Evolutionary conservation across 2,113 vertebrate species (phyloP).

Genomic region (Sprattus sprattus): DNA sequence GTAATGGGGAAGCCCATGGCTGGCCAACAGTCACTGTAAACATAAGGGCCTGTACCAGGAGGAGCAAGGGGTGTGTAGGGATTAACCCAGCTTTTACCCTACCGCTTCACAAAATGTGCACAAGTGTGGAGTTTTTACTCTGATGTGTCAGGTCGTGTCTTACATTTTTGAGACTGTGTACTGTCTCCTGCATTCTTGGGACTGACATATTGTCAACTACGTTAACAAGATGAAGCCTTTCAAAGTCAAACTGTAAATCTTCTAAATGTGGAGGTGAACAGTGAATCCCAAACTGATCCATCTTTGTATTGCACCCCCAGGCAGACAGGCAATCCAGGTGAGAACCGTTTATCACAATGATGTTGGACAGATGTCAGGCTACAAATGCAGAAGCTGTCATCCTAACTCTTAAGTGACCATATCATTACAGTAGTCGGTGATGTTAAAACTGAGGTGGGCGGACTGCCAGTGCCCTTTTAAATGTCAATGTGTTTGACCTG

Average conservation of each 20-base stretch:
- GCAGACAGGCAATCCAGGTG: not conserved
- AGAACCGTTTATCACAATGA: not conserved
- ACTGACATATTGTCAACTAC: not conserved
- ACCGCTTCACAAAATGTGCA: not conserved
- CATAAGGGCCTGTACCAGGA: not conserved
- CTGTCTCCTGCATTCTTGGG: not conserved
- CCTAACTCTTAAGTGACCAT: not conserved
- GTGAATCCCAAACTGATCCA: not conserved
- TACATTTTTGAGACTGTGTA: not conserved
- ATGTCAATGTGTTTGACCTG: not conserved
- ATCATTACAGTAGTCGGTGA: not conserved
- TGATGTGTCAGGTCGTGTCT: not conserved
- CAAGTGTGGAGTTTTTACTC: not conserved
- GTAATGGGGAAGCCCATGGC: constrained; percentile 22
- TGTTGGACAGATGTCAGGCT: not conserved
- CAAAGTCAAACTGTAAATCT: not conserved
- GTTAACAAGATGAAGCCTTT: not conserved
- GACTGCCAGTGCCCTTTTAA: not conserved
- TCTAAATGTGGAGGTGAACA: not conserved
- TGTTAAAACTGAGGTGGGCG: not conserved
- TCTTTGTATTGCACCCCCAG: not conserved
- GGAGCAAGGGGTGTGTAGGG: not conserved
- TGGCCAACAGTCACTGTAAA: constrained; percentile 13
- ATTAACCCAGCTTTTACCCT: not conserved
- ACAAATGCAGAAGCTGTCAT: not conserved